Base-by-base conservation (phyloP, 2,797 vertebrate species). In the Lindbergichthys nudifrons region DNA sequence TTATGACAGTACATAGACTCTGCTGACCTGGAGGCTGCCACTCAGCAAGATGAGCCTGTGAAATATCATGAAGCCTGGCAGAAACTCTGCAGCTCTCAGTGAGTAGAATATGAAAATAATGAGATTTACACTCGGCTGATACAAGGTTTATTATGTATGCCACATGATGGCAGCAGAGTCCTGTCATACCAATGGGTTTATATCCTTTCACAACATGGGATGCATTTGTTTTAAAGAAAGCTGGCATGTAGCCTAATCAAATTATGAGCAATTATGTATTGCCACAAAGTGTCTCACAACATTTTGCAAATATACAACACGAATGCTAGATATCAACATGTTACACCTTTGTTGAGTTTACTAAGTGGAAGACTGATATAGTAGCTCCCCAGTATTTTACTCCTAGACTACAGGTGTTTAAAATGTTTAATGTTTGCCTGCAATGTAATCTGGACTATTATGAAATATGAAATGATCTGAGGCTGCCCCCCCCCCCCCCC, bases 41-140 rank as follows among this genome's bases (percentile, higher is more conserved):
- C 95, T n/a, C 82, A 96, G 72, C 91, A 95, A 83, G 95, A 96
- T 0, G 97, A 99, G 47, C 97, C 98, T 0, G 97, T 99, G 36
- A 95, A 96, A 65, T 99, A 98, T 86, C 97, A 98, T 0, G 96
- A 98, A 75, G 97, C 97, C 0, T 99, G 97, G 97, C 97, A 99
- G 88, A 98, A 96, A 57, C 97, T 99, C 23, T 99, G 98, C 83
- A 97, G 95, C 10, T 94, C 97, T 75, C 86, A 98, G 97, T 99
- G 80, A 97, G 96, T 93, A 64, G 2, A 1, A 36, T 13, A 61
- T n/a, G 36, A 43, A 57, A 19, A 16, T 50, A 46, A 48, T 3
- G 16, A 32, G 52, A n/a, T 56, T 46, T 10, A 18, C 26, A 21
- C 16, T 43, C 5, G 26, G 30, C 3, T 45, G 32, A 36, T 9